Evolutionary conservation across 2,113 vertebrate genomes (phyloP), one percentile per base, ranked within the genome.

Genomic region (Solea solea): DNA sequence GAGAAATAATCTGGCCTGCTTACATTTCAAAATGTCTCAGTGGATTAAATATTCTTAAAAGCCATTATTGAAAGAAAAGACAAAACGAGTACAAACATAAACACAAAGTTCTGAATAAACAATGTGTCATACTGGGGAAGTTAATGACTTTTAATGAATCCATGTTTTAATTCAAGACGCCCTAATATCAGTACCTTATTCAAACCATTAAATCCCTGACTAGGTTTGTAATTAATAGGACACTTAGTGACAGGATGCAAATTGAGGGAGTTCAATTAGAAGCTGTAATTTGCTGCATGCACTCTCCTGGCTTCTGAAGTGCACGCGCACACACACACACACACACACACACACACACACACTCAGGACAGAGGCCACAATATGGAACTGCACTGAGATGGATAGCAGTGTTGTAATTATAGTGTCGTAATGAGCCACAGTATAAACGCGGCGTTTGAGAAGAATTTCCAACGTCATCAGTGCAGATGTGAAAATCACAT

Each of bases 221-320:
- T 64, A 62, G 67, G 27, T 65, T 69, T 56, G 72, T 83, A 85
- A 93, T 90, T 90, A 85, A 87, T 71, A 62, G 11, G 48, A 53
- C 68, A 76, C 62, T 52, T 72, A 72, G 49, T 71, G 73, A 51
- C 13, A 6, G 40, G 76, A 80, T 57, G 59, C 62, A 76, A 84
- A 83, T 63, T 25, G 57, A n/a, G 66, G 69, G 76, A 84, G 72
- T 74, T 82, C 45, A 78, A 85, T 89, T 87, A 73, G 81, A 81
- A 65, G 80, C 62, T 72, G 75, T 82, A 72, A 88, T 88, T 87
- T 80, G 68, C 66, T 56, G 5, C 1, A 39, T 78, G 64, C 66
- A 53, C 73, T 53, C 42, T 21, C n/a, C n/a, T n/a, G n/a, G n/a
- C n/a, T n/a, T n/a, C n/a, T n/a, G n/a, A n/a, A n/a, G n/a, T n/a